These are phyloP conservation scores for Galerucella calmariensis DNA, from an alignment of 2,888 invertebrate species.

Conservation along the genomic window DNA sequence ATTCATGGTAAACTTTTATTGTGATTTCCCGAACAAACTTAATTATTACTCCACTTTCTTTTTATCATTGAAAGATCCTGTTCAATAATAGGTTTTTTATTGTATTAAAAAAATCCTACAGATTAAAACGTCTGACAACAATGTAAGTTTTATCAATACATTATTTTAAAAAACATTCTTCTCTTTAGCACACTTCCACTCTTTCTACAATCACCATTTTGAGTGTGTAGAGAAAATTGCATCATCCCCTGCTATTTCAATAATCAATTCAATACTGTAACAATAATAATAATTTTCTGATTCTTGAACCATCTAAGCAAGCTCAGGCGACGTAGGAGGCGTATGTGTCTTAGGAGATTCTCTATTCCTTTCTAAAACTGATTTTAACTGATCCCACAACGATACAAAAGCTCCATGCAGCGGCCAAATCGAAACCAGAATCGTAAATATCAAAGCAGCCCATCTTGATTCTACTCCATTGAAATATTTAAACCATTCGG, in stretches of 20 bases:
- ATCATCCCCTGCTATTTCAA: neutral
- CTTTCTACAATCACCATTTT: too few relatives aligned
- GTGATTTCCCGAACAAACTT: too few relatives aligned
- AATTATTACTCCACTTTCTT: too few relatives aligned
- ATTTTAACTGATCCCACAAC: constrained; percentile 52
- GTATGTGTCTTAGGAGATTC: neutral
- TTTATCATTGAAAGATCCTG: too few relatives aligned
- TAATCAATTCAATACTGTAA: neutral
- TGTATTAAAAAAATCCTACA: too few relatives aligned
- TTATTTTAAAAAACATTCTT: too few relatives aligned
- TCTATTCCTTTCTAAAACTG: constrained; percentile 34
- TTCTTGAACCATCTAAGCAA: neutral
- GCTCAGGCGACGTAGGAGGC: neutral
- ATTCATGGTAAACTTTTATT: too few relatives aligned
- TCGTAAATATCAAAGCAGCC: constrained; percentile 53
- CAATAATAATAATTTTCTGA: neutral
- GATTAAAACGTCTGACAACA: too few relatives aligned
- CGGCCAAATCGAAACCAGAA: constrained; percentile 55
- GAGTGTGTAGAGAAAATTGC: too few relatives aligned
- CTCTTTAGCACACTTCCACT: too few relatives aligned
- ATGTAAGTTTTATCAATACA: too few relatives aligned
- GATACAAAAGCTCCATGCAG: constrained; percentile 54
- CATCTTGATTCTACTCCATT: constrained; percentile 52
- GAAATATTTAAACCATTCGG: constrained; percentile 55
- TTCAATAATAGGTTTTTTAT: too few relatives aligned